Conservation (phyloP, 2,888 invertebrate genomes). For the Prosopocoilus inquinatus region DNA sequence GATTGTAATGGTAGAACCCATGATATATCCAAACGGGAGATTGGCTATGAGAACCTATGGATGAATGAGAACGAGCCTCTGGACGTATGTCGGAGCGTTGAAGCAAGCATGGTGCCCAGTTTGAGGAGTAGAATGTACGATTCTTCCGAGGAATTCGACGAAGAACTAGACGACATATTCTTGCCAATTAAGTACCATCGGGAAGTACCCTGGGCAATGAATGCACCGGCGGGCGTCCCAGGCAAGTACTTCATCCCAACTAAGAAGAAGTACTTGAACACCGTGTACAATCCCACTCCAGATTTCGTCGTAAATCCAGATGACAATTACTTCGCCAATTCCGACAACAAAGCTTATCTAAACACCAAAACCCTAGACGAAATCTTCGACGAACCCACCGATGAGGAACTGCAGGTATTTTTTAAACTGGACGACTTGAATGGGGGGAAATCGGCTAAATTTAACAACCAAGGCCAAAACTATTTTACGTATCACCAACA, state of each 20-base stretch:
- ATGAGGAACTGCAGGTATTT: slow-evolving; percentile 2
- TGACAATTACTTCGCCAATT: neutral
- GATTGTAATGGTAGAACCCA: neutral
- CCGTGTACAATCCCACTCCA: neutral
- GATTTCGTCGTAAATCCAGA: neutral
- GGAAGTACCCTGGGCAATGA: neutral
- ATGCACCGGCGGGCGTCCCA: neutral
- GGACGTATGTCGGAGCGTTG: slow-evolving; percentile 9
- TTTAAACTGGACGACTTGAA: slow-evolving; percentile 8
- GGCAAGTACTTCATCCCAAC: neutral
- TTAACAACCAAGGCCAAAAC: no score
- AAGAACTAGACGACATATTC: slow-evolving; percentile 1
- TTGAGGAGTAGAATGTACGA: slow-evolving; percentile 14
- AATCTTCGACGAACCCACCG: slow-evolving; percentile 5
- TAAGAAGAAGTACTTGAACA: slow-evolving; percentile 4
- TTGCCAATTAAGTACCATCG: neutral
- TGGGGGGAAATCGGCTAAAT: neutral
- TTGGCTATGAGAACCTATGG: slow-evolving; percentile 9
- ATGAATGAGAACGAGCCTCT: slow-evolving; percentile 11
- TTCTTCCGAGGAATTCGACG: slow-evolving; percentile 1
- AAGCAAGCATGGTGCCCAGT: slow-evolving; percentile 11
- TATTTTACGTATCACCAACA: no score
- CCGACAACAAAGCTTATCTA: neutral
- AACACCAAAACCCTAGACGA: slow-evolving; percentile 7
- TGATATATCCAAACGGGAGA: slow-evolving; percentile 3